Conservation (phyloP, 1,140 invertebrate genomes). For the Cyrtorhinus lividipennis region DNA sequence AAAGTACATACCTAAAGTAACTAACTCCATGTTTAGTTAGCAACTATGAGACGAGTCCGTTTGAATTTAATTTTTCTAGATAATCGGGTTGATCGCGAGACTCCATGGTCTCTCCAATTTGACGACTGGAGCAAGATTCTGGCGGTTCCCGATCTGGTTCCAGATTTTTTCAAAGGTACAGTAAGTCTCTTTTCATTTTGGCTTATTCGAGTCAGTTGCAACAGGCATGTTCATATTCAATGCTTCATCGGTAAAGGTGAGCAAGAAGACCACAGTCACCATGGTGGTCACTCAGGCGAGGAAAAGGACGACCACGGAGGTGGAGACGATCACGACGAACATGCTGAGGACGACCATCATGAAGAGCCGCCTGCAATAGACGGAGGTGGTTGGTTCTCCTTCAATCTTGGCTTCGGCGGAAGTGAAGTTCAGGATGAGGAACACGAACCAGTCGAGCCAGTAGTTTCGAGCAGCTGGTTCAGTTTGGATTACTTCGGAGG, state of each 20-base stretch:
- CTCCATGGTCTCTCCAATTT: conserved; percentile 1
- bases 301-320: conserved; percentile 23
- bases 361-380: conserved; percentile 10
- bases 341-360: conserved; percentile 13
- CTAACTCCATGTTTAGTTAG: too few relatives aligned
- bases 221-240: too few relatives aligned
- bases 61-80: too few relatives aligned
- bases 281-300: conserved; percentile 29
- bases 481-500: background rate
- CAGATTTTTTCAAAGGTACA: background rate
- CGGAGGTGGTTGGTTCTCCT: conserved; percentile 11
- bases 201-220: background rate
- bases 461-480: conserved; percentile 26
- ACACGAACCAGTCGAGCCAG: conserved; percentile 28
- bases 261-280: conserved; percentile 26
- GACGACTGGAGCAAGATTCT: background rate
- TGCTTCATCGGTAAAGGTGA: conserved; percentile 27
- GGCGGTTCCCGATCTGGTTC: background rate
- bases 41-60: too few relatives aligned
- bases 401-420: background rate
- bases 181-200: background rate
- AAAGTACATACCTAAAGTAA: too few relatives aligned
- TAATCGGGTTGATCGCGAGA: too few relatives aligned
- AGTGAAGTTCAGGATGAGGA: background rate
- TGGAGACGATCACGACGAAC: conserved; percentile 11